These are phyloP conservation scores for Melanotaenia trifasciata DNA, from an alignment of 2,797 vertebrate genomes.

Conservation along the genomic window DNA sequence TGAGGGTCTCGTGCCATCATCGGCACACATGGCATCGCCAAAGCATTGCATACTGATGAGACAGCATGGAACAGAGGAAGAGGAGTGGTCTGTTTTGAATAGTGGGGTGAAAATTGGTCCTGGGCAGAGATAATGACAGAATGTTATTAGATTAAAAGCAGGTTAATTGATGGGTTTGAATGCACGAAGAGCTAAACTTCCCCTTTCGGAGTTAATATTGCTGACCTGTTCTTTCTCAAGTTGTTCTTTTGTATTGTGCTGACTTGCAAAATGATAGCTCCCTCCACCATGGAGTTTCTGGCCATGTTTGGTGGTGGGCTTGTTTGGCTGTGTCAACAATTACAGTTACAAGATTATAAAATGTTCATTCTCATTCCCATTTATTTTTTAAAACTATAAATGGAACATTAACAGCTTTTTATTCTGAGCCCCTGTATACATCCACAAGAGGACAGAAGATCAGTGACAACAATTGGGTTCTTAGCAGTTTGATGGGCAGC, in stretches of 20 bases:
- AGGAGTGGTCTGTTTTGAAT: constrained; percentile 20
- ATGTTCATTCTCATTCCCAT: no score
- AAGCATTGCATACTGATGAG: constrained; percentile 59
- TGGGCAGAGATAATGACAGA: constrained; percentile 34
- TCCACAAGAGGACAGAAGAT: no score
- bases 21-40: constrained; percentile 29
- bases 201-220: background rate
- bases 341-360: background rate
- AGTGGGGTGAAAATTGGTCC: constrained; percentile 28
- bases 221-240: background rate
- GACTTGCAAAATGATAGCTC: background rate
- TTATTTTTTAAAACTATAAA: no score
- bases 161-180: constrained; percentile 17
- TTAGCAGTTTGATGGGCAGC: no score
- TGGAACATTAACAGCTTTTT: no score
- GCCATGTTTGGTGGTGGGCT: background rate
- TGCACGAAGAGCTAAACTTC: constrained; percentile 4
- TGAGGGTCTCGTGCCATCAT: constrained; percentile 75
- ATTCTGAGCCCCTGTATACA: no score
- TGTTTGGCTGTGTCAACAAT: background rate
- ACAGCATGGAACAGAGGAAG: background rate
- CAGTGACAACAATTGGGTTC: no score
- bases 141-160: constrained; percentile 13
- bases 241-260: background rate
- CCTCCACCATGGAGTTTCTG: background rate